Evolutionary conservation across 2,797 vertebrate species (phyloP), one percentile per base, ranked within the genome.

Genomic region (Onychomys arenicola): DNA sequence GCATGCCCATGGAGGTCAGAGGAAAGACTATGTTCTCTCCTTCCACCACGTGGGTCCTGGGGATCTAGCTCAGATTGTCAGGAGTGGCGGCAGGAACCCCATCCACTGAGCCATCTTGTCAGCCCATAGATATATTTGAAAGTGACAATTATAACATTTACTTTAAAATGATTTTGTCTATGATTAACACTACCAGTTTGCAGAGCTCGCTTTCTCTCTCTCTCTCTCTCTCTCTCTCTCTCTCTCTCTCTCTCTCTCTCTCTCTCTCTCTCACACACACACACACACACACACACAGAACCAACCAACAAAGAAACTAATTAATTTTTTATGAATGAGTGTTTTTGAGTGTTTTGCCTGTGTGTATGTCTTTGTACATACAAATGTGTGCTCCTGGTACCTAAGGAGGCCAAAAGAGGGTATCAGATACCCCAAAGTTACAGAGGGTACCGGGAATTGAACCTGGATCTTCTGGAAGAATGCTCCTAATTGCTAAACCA

Each of bases 91-190:
- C 57, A 43, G 83, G 57, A 37, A 61, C 25, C 37, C 59, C 29
- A 61, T 25, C 14, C 57, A 61, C 12, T 82, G 80, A 61, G 81
- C 37, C 57, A 63, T 83, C 81, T 61, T 63, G 37, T 27, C 81
- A 63, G 37, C 14, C 14, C 37, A 37, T 57, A 75, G 59, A 23
- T 59, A 59, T 21, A 82, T 94, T 92, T 93, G 69, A 89, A 86
- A 89, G 67, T 43, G 49, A 40, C 19, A 97, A 89, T 90, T 90
- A 67, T 57, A 81, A 67, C 17, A 57, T 89, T 95, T 89, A 67
- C 67, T 91, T 81, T 59, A 65, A 91, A 94, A 94, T 73, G 67
- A 93, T 21, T n/a, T 1, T 25, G 93, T 73, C 83, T 94, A 43
- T 78, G 77, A 80, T 19, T 32, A 73, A 89, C 63, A 82, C 40